Evolutionary conservation across 2,113 vertebrate genomes (phyloP), one percentile per base, ranked within the genome.

Genomic region (Stigmatopora nigra): DNA sequence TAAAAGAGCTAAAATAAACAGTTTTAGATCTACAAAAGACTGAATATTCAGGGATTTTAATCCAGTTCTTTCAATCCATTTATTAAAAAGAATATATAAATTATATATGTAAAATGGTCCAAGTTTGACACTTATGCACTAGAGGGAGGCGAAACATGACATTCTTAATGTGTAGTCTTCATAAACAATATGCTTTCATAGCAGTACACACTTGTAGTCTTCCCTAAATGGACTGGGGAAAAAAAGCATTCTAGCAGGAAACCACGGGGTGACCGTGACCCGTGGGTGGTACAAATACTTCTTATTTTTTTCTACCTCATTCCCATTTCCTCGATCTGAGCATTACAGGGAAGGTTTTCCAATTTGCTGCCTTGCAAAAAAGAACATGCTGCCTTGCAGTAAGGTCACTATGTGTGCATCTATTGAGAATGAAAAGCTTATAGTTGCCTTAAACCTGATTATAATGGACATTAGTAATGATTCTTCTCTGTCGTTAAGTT

Each of bases 331-430:
- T 20, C 5, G 2, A n/a, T 5, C 38, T 10, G 38, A 68, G 69
- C 64, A 73, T 77, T 78, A 73, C 69, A 65, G 41, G 66, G 82
- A 64, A 69, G 75, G 63, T 80, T 83, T 87, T 84, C 77, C 78
- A 79, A 78, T 86, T 83, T 71, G 56, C 68, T 71, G 65, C 73
- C 62, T 68, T 74, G 62, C 66, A 65, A 67, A 76, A 76, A 76
- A 41, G 70, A 72, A 66, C 71, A 74, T 62, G 68, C 74, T 76
- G 62, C 61, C n/a, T 3, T 22, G n/a, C 52, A 31, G 55, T 67
- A 62, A 82, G 81, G 81, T 82, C 78, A 80, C 61, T 2, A 19
- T 68, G 66, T 60, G 51, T 59, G 69, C 60, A 68, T 57, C 13
- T 12, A 31, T 56, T 15, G 22, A 16, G 14, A 56, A 56, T 14